Evolutionary conservation across 2,113 vertebrate species (phyloP).

Genomic region (Macrotus californicus): DNA sequence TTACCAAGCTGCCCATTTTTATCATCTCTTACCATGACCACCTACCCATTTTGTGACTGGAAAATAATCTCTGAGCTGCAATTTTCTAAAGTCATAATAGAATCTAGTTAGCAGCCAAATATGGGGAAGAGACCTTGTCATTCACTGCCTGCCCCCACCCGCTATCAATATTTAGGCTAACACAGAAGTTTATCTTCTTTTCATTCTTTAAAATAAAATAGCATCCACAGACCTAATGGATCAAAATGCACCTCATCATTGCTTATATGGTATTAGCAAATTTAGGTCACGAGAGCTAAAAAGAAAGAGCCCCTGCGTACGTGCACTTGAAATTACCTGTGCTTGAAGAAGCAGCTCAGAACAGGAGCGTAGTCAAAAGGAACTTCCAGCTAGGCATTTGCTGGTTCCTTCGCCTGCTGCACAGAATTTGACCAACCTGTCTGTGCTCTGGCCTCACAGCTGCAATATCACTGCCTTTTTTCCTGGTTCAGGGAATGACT

Average conservation of each 20-base stretch:
- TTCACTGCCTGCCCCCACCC: background rate
- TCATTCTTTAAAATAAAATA: conserved; percentile 17
- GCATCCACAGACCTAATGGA: background rate
- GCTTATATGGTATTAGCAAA: background rate
- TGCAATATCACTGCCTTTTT: background rate
- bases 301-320: background rate
- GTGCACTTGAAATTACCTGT: background rate
- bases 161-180: background rate
- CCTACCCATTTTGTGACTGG: background rate
- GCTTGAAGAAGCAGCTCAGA: background rate
- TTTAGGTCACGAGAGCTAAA: background rate
- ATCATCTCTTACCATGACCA: background rate
- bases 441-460: background rate
- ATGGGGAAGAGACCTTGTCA: background rate
- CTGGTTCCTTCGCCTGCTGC: background rate
- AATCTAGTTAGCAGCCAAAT: background rate
- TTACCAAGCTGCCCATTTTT: background rate
- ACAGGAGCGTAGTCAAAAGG: background rate
- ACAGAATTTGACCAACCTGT: background rate
- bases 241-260: background rate
- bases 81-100: background rate
- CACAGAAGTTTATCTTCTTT: background rate
- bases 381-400: background rate
- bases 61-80: background rate
- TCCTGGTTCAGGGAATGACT: background rate